These are phyloP conservation scores for Tinea trinotella DNA, from an alignment of 2,888 invertebrate species.

Conservation along the genomic window DNA sequence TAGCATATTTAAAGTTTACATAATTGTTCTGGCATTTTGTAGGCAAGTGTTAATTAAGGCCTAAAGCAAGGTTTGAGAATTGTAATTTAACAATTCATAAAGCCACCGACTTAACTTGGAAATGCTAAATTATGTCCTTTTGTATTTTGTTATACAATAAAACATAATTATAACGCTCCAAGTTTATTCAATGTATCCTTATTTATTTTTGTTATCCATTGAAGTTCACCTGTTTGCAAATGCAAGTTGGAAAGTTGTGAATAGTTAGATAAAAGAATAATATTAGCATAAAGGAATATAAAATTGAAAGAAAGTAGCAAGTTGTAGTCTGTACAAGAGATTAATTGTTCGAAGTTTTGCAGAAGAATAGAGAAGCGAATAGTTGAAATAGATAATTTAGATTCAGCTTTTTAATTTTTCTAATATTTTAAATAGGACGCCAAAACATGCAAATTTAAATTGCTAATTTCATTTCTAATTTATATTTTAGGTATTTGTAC, in stretches of 20 bases:
- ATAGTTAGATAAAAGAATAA: slow-evolving; percentile 25
- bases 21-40: neutral
- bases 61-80: neutral
- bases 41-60: neutral
- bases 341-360: neutral
- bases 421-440: neutral
- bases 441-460: slow-evolving; percentile 6
- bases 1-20: slow-evolving; percentile 31
- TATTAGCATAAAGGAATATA: slow-evolving; percentile 28
- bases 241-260: slow-evolving; percentile 53
- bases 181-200: neutral
- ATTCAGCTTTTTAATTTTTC: neutral
- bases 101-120: neutral
- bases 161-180: slow-evolving; percentile 26
- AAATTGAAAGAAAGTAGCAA: slow-evolving; percentile 52
- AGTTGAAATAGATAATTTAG: slow-evolving; percentile 10
- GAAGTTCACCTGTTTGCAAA: slow-evolving; percentile 50
- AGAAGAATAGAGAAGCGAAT: slow-evolving; percentile 9
- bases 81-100: neutral
- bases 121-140: slow-evolving; percentile 22
- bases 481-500: neutral
- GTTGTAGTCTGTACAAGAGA: slow-evolving; percentile 23
- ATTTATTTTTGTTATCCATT: neutral
- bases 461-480: neutral
- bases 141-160: slow-evolving; percentile 23